Evolutionary conservation across 2,113 vertebrate genomes (phyloP), one percentile per base, ranked within the genome.

Genomic region (Phasianus colchicus): DNA sequence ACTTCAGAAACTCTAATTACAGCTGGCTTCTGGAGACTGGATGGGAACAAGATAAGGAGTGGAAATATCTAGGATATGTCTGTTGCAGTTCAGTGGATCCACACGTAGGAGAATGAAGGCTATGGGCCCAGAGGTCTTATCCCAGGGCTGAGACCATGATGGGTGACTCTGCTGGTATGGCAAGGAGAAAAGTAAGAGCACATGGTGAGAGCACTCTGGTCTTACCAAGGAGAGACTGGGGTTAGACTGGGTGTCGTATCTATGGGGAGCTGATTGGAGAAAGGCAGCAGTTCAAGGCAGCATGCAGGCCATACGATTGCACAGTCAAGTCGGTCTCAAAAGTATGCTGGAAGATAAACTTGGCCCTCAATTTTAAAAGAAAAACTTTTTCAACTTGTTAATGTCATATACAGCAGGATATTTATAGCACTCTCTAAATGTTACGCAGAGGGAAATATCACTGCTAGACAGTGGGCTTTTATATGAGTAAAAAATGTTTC

Each of bases 381-480:
- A 65, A 63, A 90, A 77, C 54, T n/a, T 83, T 74, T 74, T 13
- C 38, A 72, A 42, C 55, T 86, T 79, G 42, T 82, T 93, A 60
- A 48, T 65, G 48, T 81, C 64, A 57, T 40, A 61, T 27, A 43
- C 73, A 80, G 43, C 27, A 64, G 32, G 80, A 71, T 83, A 72
- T 86, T 83, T 83, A 80, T 89, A 60, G n/a, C 67, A 25, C 87
- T 74, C 70, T 81, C 57, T 94, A 93, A 95, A 93, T 36, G 89
- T 66, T 66, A 83, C 92, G 61, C 14, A 38, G 80, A 60, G 47
- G 42, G 76, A 96, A 87, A 75, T 92, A 79, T 60, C 63, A 47
- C 27, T 86, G 15, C 58, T 65, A 50, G 60, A n/a, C 48, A 81
- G 21, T 17, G 19, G 21, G n/a, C 21, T 47, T 96, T 86, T 84